Evolutionary conservation across 2,888 invertebrate species (phyloP).

Genomic region (Epinotia nisella): DNA sequence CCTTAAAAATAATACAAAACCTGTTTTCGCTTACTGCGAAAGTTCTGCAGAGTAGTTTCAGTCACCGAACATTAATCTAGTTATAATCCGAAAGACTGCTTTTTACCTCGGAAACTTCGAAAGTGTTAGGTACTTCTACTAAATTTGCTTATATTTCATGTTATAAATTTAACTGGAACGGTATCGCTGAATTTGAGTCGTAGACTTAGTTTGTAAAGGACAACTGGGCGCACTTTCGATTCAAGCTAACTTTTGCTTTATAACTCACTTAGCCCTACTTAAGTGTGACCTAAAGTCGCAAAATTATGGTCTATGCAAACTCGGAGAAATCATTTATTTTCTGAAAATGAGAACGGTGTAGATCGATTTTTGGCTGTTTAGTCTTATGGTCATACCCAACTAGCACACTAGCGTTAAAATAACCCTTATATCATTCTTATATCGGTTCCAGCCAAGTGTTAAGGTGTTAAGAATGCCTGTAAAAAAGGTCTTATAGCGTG

Average conservation of each 20-base stretch:
- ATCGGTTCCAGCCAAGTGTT: too few relatives aligned
- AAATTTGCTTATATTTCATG: conserved; percentile 61
- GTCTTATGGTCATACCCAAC: too few relatives aligned
- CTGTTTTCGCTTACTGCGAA: conserved; percentile 68
- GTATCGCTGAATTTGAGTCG: conserved; percentile 8
- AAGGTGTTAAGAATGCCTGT: too few relatives aligned
- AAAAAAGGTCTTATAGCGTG: too few relatives aligned
- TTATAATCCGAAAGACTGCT: conserved; percentile 69
- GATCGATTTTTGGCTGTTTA: too few relatives aligned
- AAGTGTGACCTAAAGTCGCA: not conserved
- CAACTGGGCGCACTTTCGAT: not conserved
- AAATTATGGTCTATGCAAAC: not conserved
- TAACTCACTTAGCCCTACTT: not conserved
- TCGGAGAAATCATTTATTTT: too few relatives aligned
- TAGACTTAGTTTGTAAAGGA: not conserved
- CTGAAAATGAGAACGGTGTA: too few relatives aligned
- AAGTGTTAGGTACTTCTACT: conserved; percentile 62
- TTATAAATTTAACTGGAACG: conserved; percentile 54
- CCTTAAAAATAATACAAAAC: conserved; percentile 79
- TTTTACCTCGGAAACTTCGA: conserved; percentile 62
- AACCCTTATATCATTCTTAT: too few relatives aligned
- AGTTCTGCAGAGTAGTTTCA: conserved; percentile 75
- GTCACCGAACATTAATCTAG: conserved; percentile 80
- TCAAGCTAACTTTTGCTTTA: not conserved
- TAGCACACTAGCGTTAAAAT: too few relatives aligned